Evolutionary conservation across 2,113 vertebrate species (phyloP).

Genomic region (Sapajus apella): DNA sequence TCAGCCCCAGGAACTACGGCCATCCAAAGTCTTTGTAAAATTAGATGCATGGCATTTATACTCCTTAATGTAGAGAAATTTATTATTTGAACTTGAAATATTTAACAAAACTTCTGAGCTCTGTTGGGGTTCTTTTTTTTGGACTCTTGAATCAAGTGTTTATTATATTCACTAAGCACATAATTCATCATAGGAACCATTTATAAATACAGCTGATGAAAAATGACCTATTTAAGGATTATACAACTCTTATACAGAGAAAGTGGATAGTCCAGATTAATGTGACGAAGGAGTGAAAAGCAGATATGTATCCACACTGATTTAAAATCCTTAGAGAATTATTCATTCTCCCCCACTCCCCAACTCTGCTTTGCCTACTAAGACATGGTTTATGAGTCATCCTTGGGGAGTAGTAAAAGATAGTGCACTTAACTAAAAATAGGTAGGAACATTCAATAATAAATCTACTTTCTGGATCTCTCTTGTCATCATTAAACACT

Average conservation of each 20-base stretch:
- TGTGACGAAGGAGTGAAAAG: not conserved
- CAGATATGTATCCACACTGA: not conserved
- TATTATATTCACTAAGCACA: slow-evolving; percentile 37
- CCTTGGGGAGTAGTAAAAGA: slow-evolving; percentile 49
- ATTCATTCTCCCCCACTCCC: not conserved
- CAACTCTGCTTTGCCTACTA: slow-evolving; percentile 1
- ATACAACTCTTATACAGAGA: not conserved
- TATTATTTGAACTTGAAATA: slow-evolving; percentile 5
- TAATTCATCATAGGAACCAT: not conserved
- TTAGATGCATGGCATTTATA: not conserved
- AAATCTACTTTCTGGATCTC: slow-evolving; percentile 66
- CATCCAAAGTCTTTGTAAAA: not conserved
- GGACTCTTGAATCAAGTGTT: not conserved
- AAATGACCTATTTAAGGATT: slow-evolving; percentile 15
- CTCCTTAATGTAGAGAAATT: not conserved
- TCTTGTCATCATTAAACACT: slow-evolving; percentile 53
- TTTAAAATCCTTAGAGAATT: slow-evolving; percentile 45
- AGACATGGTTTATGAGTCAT: slow-evolving; percentile 64
- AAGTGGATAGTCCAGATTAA: slow-evolving; percentile 1
- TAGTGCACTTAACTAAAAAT: slow-evolving; percentile 67
- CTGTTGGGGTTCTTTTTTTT: not conserved
- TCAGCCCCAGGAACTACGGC: rapidly evolving
- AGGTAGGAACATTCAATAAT: slow-evolving; percentile 60
- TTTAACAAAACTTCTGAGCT: not conserved
- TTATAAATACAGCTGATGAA: not conserved